These are phyloP conservation scores for Drosophila merina DNA, from an alignment of 2,888 invertebrate genomes.

Conservation along the genomic window DNA sequence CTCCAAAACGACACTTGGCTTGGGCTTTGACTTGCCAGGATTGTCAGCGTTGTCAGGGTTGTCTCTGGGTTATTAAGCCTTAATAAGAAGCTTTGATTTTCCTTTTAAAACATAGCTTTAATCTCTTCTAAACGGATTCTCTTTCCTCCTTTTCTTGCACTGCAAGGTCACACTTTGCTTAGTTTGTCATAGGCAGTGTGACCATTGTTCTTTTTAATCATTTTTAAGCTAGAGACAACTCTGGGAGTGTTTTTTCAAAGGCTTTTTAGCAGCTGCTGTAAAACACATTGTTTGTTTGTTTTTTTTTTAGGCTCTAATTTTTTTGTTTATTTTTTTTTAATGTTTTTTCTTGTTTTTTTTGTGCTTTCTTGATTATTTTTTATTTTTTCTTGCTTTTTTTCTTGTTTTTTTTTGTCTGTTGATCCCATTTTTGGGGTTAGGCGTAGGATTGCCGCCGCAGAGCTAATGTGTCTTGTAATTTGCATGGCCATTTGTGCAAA, in stretches of 20 bases:
- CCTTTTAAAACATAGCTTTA: too few relatives aligned
- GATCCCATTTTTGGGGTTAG: constrained; percentile 72
- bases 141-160: neutral
- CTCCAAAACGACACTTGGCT: neutral
- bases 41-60: neutral
- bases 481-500: constrained; percentile 74
- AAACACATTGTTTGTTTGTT: constrained; percentile 59
- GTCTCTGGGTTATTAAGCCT: neutral
- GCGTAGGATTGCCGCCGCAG: constrained; percentile 64
- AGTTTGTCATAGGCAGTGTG: neutral
- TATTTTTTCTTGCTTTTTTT: neutral
- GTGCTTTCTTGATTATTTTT: constrained; percentile 61
- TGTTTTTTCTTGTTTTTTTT: constrained; percentile 66
- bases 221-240: constrained; percentile 11
- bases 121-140: too few relatives aligned
- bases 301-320: neutral
- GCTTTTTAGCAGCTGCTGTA: constrained; percentile 64
- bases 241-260: constrained; percentile 10
- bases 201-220: neutral
- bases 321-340: constrained; percentile 14
- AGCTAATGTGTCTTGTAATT: constrained; percentile 77
- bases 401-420: constrained; percentile 68
- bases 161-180: neutral
- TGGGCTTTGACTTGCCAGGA: constrained; percentile 4
- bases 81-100: too few relatives aligned